Conservation (phyloP, 64 coral and sea anemone genomes). For the Hydrozoanthus tunicans region DNA sequence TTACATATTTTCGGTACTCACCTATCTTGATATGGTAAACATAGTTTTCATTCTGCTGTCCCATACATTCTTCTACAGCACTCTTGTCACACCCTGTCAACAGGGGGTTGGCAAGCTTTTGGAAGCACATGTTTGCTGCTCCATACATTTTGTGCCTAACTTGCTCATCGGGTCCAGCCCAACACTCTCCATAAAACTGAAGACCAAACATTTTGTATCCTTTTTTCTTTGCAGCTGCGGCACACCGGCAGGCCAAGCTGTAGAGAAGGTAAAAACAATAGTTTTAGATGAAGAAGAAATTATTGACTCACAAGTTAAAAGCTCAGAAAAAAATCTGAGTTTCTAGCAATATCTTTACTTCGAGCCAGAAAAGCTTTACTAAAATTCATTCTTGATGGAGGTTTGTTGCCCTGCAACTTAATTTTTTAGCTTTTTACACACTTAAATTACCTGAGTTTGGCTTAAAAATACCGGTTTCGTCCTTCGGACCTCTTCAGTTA, state of each 20-base stretch:
- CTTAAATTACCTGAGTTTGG: no score
- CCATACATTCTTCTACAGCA: conserved; percentile 11
- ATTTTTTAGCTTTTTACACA: no score
- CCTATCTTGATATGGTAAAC: conserved; percentile 29
- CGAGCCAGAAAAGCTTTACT: no score
- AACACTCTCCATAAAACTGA: conserved; percentile 66
- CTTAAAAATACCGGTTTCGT: no score
- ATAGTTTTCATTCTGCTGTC: conserved; percentile 35
- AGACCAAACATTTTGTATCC: conserved; percentile 60
- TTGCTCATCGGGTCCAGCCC: conserved; percentile 35
- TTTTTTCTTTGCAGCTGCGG: conserved; percentile 10
- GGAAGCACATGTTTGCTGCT: not conserved
- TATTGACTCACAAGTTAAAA: no score
- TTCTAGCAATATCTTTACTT: no score
- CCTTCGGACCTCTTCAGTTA: no score
- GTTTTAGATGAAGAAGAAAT: no score
- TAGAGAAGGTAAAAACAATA: not conserved
- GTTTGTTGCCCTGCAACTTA: no score
- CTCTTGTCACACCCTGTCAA: not conserved
- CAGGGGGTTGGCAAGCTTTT: conserved; percentile 10
- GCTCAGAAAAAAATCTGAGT: no score
- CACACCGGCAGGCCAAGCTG: conserved; percentile 62
- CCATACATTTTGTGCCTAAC: conserved; percentile 16
- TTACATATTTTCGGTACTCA: not conserved
- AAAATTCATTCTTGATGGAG: no score